phyloP scores from a whole-genome alignment of 2,113 vertebrate genomes.

The Irena cyanogastra region DNA sequence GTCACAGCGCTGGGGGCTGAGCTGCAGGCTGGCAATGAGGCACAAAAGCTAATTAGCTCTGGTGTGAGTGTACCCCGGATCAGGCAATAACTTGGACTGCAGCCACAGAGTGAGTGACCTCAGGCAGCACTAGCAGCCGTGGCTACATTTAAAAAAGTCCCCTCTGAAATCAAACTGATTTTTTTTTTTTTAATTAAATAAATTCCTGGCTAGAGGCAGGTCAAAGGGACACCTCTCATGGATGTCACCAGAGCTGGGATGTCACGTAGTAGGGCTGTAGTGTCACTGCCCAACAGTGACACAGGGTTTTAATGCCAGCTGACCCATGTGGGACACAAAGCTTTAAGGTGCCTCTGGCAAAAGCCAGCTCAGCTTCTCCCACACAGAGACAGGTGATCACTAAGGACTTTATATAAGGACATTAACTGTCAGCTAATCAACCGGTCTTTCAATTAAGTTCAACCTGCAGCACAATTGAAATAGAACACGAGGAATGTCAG shows the following conservation, averaged over 20 bases:
- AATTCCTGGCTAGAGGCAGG: not conserved
- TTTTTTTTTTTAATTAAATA: not conserved
- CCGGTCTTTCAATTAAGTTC: not conserved
- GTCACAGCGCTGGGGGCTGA: constrained; percentile 75
- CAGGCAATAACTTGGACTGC: not conserved
- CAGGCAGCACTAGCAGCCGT: not conserved
- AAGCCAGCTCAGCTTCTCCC: not conserved
- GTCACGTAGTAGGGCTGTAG: not conserved
- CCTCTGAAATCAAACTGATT: not conserved
- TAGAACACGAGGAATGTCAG: not conserved
- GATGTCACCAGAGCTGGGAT: not conserved
- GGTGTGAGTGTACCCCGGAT: accelerated
- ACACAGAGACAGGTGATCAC: not conserved
- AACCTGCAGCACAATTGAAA: not conserved
- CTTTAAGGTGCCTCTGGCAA: not conserved
- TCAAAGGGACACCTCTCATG: not conserved
- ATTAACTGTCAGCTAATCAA: not conserved
- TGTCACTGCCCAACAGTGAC: not conserved
- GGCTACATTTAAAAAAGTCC: not conserved
- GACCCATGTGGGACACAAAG: not conserved
- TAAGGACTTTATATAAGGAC: not conserved
- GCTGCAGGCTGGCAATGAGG: constrained; percentile 78
- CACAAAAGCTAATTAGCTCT: not conserved
- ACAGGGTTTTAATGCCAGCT: not conserved
- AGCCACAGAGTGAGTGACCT: not conserved